Percentiles rank a stretch among this genome's conserved stretches.
phyloP scores from a whole-genome alignment of 2,888 invertebrate genomes.

The Pollenia angustigena region DNA sequence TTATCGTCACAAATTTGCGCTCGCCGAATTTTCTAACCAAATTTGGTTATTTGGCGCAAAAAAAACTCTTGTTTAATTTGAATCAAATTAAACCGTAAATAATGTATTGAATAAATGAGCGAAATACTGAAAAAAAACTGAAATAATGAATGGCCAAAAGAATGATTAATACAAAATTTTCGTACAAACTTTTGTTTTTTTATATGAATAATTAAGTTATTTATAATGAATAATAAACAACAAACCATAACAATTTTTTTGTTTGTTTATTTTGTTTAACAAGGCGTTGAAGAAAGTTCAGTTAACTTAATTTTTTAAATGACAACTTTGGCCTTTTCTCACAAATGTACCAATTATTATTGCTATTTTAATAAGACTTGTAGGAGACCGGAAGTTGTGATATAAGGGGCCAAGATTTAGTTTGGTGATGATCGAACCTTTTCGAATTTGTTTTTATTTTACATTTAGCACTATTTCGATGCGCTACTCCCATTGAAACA shows the following conservation, averaged over 20 bases:
- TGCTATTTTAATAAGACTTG: too few species aligned
- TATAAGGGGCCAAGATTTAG: neutral
- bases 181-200: too few species aligned
- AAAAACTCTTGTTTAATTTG: slow-evolving; percentile 10
- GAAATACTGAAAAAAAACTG: neutral
- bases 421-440: too few species aligned
- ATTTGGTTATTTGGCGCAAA: slow-evolving; percentile 40
- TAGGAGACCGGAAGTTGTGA: slow-evolving; percentile 10
- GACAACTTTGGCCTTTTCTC: neutral
- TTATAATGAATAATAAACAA: slow-evolving; percentile 12
- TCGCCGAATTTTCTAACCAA: slow-evolving; percentile 17
- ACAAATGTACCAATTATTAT: too few species aligned
- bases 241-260: neutral
- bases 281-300: slow-evolving; percentile 25
- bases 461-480: too few species aligned
- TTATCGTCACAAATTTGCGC: slow-evolving; percentile 6
- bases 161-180: slow-evolving; percentile 13
- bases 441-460: too few species aligned
- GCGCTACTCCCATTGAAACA: too few species aligned
- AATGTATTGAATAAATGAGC: neutral
- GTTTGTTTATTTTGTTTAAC: slow-evolving; percentile 3
- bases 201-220: slow-evolving; percentile 21
- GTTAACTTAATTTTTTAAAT: slow-evolving; percentile 20
- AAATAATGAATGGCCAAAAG: neutral
- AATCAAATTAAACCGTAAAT: neutral